Evolutionary conservation across 2,797 vertebrate species (phyloP), one percentile per base, ranked within the genome.

Genomic region (Cynodonichthys magdalenae): DNA sequence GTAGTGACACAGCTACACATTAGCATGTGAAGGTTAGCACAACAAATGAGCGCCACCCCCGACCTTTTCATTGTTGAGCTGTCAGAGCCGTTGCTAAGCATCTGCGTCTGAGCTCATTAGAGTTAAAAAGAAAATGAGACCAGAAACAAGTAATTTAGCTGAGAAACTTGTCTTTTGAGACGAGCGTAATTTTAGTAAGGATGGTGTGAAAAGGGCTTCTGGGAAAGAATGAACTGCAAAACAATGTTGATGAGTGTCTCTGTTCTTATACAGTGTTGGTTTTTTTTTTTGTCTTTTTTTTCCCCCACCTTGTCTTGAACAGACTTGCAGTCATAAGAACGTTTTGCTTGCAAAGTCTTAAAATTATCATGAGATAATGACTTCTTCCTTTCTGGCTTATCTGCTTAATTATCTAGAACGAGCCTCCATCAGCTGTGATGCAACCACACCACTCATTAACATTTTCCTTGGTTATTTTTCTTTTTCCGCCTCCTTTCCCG

Each of bases 21-120:
- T 85, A 84, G 72, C 77, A 80, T 79, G 72, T 66, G 3, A 74
- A 71, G 82, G 86, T 78, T 82, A 82, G 82, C 72, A 27, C 79
- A 75, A 79, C 59, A 76, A 83, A 80, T 53, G 50, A 80, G 47
- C 14, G n/a, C 75, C 63, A 66, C 78, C 87, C 75, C 83, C 68
- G 54, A 82, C 85, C 46, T 67, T 67, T 77, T 65, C 71, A 77
- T 74, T 77, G 71, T 83, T 3, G 44, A 69, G 79, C 82, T 83
- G 78, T 73, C 77, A 70, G 66, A 74, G 83, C 76, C 34, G 91
- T 91, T 91, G 87, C 89, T 88, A 82, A 73, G 85, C 83, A 74
- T 83, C 79, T 66, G 79, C 41, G 14, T 66, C 77, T 77, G 75
- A 87, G 87, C 90, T 89, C 87, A 87, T 90, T 89, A 84, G 61